Evolutionary conservation across 2,888 invertebrate species (phyloP), one percentile per base, ranked within the genome.

Genomic region (Latrodectus elegans): DNA sequence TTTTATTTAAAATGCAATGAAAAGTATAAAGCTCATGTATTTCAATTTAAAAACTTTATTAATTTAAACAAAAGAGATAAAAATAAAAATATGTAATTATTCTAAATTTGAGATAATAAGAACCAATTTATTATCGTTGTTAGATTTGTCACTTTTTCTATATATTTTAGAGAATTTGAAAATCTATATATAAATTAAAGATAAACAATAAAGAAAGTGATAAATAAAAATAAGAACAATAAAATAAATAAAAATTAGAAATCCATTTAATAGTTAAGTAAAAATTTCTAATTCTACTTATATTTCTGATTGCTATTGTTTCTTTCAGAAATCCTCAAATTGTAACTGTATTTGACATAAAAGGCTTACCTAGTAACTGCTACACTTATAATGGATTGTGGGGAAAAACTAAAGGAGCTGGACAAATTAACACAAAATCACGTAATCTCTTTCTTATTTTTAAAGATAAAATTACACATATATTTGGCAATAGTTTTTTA

Each of bases 331-430:
- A 73, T 1, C 78, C 52, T 22, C 52, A 88, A 74, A 64, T 51
- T 17, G 83, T 88, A 15, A 79, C 83, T 38, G 88, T 88, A 4
- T 83, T 88, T 15, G 88, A 88, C 55, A 75, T 74, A 0, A 88
- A 71, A 26, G 88, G 88, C 6, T 68, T 88, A 8, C 88, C 88
- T 4, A 88, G 22, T 38, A 88, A 88, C 55, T 88, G 88, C 51
- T 88, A 83, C n/a, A 49, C 83, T 9, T 88, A 22, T 14, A 83
- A 88, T 70, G 83, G 88, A 17, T 77, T 87, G 26, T 87, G 86
- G 86, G 86, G 86, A 6, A 67, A 67, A 67, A 72, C 72, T 10
- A n/a, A 65, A 51, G 86, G 86, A 49, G 81, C 86, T n/a, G 67
- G 67, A 68, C 10, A 8, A 8, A 87, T 87, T 6, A 87, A 73